Base-by-base conservation (phyloP, 1,140 invertebrate species). In the Temnothorax curvispinosus region DNA sequence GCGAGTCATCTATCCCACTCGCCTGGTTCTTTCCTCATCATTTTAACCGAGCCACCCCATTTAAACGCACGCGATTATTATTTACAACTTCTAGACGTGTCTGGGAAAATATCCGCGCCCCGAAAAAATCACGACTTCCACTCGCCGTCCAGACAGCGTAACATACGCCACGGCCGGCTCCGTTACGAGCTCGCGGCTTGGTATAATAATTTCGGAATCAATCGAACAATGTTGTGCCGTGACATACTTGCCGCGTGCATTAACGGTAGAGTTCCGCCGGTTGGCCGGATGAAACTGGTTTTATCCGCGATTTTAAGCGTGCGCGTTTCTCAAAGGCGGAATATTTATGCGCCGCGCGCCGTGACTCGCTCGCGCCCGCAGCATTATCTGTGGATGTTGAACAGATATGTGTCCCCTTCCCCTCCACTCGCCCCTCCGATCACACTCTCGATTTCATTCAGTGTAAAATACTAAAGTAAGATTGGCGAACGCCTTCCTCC, bases 251-350 rank as follows among this genome's bases (percentile, higher is more conserved):
- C 41, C 35, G 18, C 27, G 21, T 52, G 27, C 47, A 85, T 87
- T 52, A 64, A 62, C 85, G 54, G 41, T 60, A 67, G 32, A 87
- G 85, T 81, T 87, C 60, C 64, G 60, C 8, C 54, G 56, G n/a
- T 69, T 32, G n/a, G 64, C 54, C 41, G 52, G 67, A 76, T 58
- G 52, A 87, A 88, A 89, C 64, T 85, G 75, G 72, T 84, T 82
- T 84, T 75, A 75, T 74, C 78, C 64, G 69, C 54, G 54, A 50
- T 50, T 82, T 84, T 62, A 74, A 81, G 21, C 35, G 35, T 47
- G 27, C 65, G 38, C 60, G 13, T 84, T 84, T 84, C 67, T 84
- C 54, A 38, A 71, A 84, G 47, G 35, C 67, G 27, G 44, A n/a
- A 75, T 84, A 84, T 75, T 75, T 75, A 84, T 84, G 54, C 52